Conservation (phyloP, 2,888 invertebrate species). For the Apotomis betuletana region DNA sequence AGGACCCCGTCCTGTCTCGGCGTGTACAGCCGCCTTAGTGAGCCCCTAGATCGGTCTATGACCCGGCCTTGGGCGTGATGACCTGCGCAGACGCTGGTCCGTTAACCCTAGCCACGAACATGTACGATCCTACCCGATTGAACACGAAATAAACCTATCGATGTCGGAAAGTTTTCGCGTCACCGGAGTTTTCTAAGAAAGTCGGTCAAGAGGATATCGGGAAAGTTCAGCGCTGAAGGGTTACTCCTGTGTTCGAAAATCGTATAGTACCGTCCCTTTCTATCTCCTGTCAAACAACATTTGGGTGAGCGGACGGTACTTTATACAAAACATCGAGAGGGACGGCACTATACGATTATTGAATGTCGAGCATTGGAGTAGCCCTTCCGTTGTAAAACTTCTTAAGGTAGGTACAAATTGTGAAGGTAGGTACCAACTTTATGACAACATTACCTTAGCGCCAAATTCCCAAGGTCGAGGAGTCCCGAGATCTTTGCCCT, state of each 20-base stretch:
- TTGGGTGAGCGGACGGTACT: too few relatives aligned
- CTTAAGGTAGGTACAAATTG: background rate
- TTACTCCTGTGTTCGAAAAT: too few relatives aligned
- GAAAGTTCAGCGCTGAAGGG: too few relatives aligned
- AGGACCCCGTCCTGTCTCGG: too few relatives aligned
- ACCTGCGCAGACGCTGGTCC: slow-evolving; percentile 72
- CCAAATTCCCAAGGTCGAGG: background rate
- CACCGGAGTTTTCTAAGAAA: too few relatives aligned
- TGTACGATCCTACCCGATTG: slow-evolving; percentile 53
- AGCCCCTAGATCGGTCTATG: slow-evolving; percentile 60
- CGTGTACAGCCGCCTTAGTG: slow-evolving; percentile 1
- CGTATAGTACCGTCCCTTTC: too few relatives aligned
- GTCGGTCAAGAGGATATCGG: too few relatives aligned
- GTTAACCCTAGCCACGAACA: slow-evolving; percentile 58
- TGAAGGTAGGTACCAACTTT: slow-evolving; percentile 2
- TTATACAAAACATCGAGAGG: too few relatives aligned
- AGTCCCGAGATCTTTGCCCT: slow-evolving; percentile 8
- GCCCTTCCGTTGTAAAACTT: background rate
- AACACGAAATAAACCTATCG: slow-evolving; percentile 51
- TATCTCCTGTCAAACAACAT: too few relatives aligned
- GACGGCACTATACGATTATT: too few relatives aligned
- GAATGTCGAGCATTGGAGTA: too few relatives aligned
- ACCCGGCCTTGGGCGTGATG: slow-evolving; percentile 75
- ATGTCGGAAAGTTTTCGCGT: slow-evolving; percentile 46
- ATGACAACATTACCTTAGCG: background rate